These are phyloP conservation scores for Scopus umbretta DNA, from an alignment of 2,113 vertebrate genomes.

Conservation along the genomic window DNA sequence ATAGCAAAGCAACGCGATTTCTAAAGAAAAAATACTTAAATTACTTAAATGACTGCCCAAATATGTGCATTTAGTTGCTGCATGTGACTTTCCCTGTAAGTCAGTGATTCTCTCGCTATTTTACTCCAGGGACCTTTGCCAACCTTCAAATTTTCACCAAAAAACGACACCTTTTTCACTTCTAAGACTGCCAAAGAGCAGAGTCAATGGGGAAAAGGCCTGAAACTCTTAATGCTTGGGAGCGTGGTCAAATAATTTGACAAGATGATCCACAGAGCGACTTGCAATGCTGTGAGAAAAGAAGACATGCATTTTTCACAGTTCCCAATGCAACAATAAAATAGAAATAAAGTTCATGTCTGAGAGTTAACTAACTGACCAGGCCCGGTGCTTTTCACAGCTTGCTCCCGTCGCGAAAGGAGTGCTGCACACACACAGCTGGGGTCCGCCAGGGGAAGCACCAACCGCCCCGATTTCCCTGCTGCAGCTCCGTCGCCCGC, in stretches of 20 bases:
- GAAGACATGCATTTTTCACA: neutral
- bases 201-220: neutral
- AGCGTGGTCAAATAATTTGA: neutral
- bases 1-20: neutral
- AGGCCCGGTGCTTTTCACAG: neutral
- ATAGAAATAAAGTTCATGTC: neutral
- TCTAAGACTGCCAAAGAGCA: neutral
- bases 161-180: neutral
- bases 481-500: neutral
- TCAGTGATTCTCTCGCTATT: neutral
- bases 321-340: neutral
- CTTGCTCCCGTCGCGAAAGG: neutral
- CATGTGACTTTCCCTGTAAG: neutral
- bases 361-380: neutral
- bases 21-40: too few relatives aligned
- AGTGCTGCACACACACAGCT: neutral
- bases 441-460: neutral
- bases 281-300: neutral
- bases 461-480: neutral
- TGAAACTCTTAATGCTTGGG: neutral
- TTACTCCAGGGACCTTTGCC: neutral
- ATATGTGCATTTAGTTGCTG: neutral
- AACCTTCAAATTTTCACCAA: neutral
- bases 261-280: neutral
- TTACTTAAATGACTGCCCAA: neutral